These are phyloP conservation scores for Dicrurus megarhynchus DNA, from an alignment of 2,113 vertebrate genomes.

Conservation along the genomic window DNA sequence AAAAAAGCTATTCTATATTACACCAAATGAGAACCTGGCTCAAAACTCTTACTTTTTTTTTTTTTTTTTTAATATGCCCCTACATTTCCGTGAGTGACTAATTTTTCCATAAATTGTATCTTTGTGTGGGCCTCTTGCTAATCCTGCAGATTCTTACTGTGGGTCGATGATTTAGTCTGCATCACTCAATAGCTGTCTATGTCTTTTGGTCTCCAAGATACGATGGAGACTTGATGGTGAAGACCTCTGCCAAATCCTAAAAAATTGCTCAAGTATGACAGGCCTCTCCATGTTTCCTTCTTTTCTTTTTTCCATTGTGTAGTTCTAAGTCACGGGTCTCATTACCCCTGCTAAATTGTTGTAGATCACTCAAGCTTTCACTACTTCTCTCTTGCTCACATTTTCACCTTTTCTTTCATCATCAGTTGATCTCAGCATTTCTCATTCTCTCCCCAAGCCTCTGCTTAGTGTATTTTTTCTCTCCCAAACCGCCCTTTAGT, in stretches of 20 bases:
- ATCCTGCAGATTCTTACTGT: background rate
- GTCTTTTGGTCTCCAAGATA: conserved; percentile 46
- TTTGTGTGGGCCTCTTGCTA: conserved; percentile 1
- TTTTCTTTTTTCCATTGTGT: background rate
- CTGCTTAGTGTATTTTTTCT: background rate
- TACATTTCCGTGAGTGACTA: background rate
- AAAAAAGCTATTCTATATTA: background rate
- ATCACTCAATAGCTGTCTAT: background rate
- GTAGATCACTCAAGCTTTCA: background rate
- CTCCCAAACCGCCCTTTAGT: background rate
- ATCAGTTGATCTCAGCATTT: background rate
- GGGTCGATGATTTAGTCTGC: background rate
- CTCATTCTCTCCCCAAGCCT: background rate
- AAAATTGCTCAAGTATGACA: background rate
- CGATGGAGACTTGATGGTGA: background rate
- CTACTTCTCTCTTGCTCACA: background rate
- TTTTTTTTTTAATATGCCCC: background rate
- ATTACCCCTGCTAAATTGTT: background rate
- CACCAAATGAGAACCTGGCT: conserved; percentile 22
- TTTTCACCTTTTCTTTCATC: background rate
- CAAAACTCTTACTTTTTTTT: background rate
- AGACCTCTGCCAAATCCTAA: background rate
- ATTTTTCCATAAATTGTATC: conserved; percentile 14
- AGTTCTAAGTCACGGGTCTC: background rate
- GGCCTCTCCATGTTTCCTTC: background rate